Percentiles rank a stretch among this genome's conserved stretches.
Conservation (phyloP, 2,113 vertebrate species). For the Poeciliopsis retropinna region DNA sequence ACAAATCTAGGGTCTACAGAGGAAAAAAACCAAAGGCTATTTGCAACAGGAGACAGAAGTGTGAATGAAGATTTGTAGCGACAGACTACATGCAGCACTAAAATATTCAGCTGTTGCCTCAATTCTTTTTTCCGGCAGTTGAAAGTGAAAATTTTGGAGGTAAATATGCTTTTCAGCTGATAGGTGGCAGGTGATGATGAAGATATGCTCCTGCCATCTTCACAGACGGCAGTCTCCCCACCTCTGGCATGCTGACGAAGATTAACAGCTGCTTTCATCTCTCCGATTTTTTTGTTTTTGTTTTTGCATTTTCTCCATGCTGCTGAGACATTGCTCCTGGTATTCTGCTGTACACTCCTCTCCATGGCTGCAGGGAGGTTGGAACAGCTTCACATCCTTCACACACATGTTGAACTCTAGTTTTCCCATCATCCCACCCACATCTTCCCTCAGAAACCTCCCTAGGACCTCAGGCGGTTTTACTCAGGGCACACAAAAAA, state of each 20-base stretch:
- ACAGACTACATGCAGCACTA: conserved; percentile 25
- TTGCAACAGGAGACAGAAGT: conserved; percentile 57
- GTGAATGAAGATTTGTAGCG: conserved; percentile 34
- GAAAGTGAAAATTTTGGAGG: conserved; percentile 33
- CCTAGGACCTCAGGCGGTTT: conserved; percentile 15
- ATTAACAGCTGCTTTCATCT: conserved; percentile 82
- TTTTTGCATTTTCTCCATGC: conserved; percentile 50
- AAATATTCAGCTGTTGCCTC: conserved; percentile 33
- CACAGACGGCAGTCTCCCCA: conserved; percentile 51
- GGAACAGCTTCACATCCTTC: conserved; percentile 46
- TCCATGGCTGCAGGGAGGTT: conserved; percentile 42
- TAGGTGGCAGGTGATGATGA: conserved; percentile 74
- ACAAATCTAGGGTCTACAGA: conserved; percentile 46
- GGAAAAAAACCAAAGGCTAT: conserved; percentile 48
- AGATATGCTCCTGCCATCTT: conserved; percentile 60
- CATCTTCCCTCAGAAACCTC: conserved; percentile 47
- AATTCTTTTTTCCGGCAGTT: conserved; percentile 36
- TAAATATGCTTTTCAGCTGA: conserved; percentile 62
- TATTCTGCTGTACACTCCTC: conserved; percentile 45
- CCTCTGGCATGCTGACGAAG: conserved; percentile 74
- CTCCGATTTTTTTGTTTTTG: not conserved
- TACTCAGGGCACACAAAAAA: conserved; percentile 26
- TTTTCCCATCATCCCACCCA: conserved; percentile 69
- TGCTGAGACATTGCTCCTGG: conserved; percentile 58
- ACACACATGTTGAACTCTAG: conserved; percentile 62